Evolutionary conservation across 1,140 invertebrate genomes (phyloP).

Genomic region (Phocides pigmalion): DNA sequence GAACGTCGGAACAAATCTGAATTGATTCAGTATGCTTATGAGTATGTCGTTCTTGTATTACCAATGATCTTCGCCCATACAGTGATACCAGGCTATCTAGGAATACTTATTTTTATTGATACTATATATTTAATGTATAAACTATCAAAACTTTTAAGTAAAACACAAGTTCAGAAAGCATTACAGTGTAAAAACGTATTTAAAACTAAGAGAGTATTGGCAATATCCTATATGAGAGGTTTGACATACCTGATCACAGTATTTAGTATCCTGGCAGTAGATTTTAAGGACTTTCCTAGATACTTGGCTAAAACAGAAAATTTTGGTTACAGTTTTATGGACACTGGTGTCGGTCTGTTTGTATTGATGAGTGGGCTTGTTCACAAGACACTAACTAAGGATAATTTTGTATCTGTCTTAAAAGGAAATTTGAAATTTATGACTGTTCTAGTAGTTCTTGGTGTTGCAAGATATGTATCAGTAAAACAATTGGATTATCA

Average conservation of each 20-base stretch:
- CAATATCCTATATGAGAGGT: slow-evolving; percentile 88
- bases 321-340: slow-evolving; percentile 97
- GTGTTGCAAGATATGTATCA: slow-evolving; percentile 87
- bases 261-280: slow-evolving; percentile 95
- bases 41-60: slow-evolving; percentile 82
- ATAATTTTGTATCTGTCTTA: slow-evolving; percentile 59
- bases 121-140: slow-evolving; percentile 53
- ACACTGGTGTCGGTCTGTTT: slow-evolving; percentile 96
- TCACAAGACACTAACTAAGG: slow-evolving; percentile 71
- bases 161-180: slow-evolving; percentile 33
- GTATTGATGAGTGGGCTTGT: slow-evolving; percentile 94
- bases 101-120: slow-evolving; percentile 48
- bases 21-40: slow-evolving; percentile 57
- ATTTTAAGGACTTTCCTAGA: slow-evolving; percentile 94
- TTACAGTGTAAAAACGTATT: slow-evolving; percentile 48
- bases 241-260: slow-evolving; percentile 90
- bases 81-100: slow-evolving; percentile 58
- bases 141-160: slow-evolving; percentile 42
- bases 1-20: slow-evolving; percentile 33
- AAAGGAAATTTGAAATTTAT: slow-evolving; percentile 59
- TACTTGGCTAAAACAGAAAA: slow-evolving; percentile 93
- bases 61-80: slow-evolving; percentile 83
- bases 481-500: slow-evolving; percentile 91
- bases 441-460: slow-evolving; percentile 87
- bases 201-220: slow-evolving; percentile 72